A percentile compares a stretch with the other conserved stretches of the same genome.
These are phyloP conservation scores for Opisthocomus hoazin DNA, from an alignment of 2,113 vertebrate species.

Conservation along the genomic window DNA sequence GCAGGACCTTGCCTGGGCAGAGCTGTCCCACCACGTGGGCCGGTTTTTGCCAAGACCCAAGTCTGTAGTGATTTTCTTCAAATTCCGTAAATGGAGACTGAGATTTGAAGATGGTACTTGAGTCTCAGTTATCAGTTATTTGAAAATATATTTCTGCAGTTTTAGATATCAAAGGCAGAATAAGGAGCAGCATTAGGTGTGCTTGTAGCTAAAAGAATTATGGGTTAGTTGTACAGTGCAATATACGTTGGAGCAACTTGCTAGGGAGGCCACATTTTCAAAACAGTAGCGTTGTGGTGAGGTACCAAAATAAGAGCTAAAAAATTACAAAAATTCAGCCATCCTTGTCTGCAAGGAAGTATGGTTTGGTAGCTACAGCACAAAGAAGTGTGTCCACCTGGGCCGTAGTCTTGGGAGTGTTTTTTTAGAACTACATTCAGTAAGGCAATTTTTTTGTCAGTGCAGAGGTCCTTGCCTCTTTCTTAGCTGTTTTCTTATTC, in stretches of 20 bases:
- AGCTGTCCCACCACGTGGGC: not conserved
- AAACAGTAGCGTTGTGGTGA: not conserved
- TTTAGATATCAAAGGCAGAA: not conserved
- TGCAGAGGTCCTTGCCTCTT: not conserved
- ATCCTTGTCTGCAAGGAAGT: not conserved
- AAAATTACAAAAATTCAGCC: not conserved
- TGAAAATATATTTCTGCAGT: not conserved
- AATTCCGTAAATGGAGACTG: not conserved
- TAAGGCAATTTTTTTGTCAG: not conserved
- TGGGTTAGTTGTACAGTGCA: not conserved
- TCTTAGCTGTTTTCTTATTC: not conserved
- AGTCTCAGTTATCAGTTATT: not conserved
- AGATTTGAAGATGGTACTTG: not conserved
- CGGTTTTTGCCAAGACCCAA: not conserved
- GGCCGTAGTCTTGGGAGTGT: not conserved
- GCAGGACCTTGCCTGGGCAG: not conserved
- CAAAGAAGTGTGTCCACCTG: not conserved
- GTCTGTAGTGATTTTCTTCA: not conserved
- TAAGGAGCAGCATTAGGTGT: not conserved
- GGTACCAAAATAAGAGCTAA: not conserved
- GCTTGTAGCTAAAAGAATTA: not conserved
- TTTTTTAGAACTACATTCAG: not conserved
- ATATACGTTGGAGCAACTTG: not conserved
- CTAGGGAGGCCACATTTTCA: not conserved
- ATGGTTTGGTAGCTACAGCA: not conserved